phyloP scores from a whole-genome alignment of 2,888 invertebrate species.

The Drosophila mettleri region DNA sequence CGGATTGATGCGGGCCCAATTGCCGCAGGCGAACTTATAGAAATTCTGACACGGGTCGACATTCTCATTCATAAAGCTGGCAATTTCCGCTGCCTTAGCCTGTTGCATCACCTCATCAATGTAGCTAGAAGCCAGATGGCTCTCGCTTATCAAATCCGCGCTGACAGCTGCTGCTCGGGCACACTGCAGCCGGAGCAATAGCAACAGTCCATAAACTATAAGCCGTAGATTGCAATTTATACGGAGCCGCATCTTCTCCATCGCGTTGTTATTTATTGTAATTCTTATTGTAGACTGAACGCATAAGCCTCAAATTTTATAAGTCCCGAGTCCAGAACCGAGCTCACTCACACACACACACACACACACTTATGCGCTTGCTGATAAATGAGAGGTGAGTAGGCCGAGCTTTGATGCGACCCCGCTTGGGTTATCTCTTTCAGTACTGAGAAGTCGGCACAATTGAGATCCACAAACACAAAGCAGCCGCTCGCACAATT shows the following conservation, averaged over 20 bases:
- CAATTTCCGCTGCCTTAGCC: conserved; percentile 74
- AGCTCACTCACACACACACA: not conserved
- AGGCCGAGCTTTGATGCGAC: conserved; percentile 19
- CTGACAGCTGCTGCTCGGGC: conserved; percentile 8
- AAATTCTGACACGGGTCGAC: conserved; percentile 81
- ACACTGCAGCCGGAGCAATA: not conserved
- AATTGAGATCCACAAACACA: conserved; percentile 10
- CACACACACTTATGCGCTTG: not conserved
- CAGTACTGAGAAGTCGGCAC: conserved; percentile 12
- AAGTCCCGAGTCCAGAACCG: conserved; percentile 4
- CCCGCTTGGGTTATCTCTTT: conserved; percentile 37
- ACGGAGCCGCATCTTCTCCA: conserved; percentile 5
- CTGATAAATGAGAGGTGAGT: conserved; percentile 22
- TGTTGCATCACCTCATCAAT: conserved; percentile 48
- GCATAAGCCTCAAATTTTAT: not conserved
- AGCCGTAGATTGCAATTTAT: conserved; percentile 12
- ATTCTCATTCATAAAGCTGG: conserved; percentile 70
- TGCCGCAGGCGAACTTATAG: conserved; percentile 82
- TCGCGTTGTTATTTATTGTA: conserved; percentile 21
- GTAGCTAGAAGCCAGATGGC: not conserved
- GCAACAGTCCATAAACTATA: conserved; percentile 17
- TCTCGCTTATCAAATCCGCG: conserved; percentile 14
- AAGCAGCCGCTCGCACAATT: not conserved
- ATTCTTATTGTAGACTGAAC: conserved; percentile 23
- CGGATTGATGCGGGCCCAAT: conserved; percentile 70